Conservation (phyloP, 2,797 vertebrate genomes). For the Meriones psammophilus region DNA sequence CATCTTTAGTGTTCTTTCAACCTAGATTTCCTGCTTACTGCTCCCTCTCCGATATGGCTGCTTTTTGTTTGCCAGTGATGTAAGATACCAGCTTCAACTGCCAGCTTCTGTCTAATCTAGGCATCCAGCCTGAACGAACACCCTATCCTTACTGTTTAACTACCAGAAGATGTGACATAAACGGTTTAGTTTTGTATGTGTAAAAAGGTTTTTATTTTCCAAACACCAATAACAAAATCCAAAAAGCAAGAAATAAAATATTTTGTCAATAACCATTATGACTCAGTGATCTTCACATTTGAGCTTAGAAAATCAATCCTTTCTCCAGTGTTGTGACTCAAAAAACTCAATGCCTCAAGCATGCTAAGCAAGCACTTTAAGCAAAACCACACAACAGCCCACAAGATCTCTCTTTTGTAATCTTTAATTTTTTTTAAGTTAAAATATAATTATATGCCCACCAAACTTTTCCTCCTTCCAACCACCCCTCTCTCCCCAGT, state of each 20-base stretch:
- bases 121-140: background rate
- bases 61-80: background rate
- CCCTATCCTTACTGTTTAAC: background rate
- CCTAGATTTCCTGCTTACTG: background rate
- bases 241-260: conserved; percentile 10
- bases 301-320: background rate
- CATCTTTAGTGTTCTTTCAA: background rate
- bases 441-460: background rate
- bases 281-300: background rate
- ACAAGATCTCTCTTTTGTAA: background rate
- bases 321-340: background rate
- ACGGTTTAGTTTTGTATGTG: conserved; percentile 5
- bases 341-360: background rate
- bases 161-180: conserved; percentile 3
- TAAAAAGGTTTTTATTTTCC: conserved; percentile 22
- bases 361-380: background rate
- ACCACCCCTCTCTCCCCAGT: too few relatives aligned
- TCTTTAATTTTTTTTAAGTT: background rate
- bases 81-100: background rate
- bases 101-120: conserved; percentile 12
- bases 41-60: background rate
- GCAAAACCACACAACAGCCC: background rate
- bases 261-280: conserved; percentile 20
- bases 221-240: background rate
- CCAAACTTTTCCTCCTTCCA: background rate